phyloP scores from a whole-genome alignment of 2,888 invertebrate genomes.

The Strigamia crassipes region DNA sequence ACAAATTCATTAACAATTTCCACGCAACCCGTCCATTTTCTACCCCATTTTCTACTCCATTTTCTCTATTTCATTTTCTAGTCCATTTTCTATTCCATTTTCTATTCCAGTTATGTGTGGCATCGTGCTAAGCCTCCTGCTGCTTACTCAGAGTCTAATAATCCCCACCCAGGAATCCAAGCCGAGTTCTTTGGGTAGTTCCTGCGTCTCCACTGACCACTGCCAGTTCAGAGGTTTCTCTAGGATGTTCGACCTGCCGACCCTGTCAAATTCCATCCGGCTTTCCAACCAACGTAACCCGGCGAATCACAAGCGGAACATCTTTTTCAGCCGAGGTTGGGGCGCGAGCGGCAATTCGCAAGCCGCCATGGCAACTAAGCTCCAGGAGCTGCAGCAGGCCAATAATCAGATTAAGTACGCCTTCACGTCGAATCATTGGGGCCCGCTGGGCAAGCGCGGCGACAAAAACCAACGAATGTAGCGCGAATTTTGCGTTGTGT shows the following conservation, averaged over 20 bases:
- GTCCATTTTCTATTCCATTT: no score
- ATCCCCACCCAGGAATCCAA: no score
- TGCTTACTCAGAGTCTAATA: no score
- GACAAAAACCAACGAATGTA: no score
- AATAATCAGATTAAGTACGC: not conserved
- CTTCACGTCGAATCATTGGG: conserved; percentile 49
- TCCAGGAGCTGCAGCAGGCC: not conserved
- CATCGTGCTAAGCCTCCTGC: no score
- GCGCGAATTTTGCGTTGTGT: no score
- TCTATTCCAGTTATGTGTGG: no score
- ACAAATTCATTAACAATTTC: no score
- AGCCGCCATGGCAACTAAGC: not conserved
- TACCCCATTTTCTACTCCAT: no score
- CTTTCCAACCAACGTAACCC: not conserved
- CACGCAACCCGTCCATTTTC: no score
- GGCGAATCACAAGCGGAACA: not conserved
- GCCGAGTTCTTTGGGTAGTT: not conserved
- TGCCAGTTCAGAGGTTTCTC: not conserved
- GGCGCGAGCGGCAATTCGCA: conserved; percentile 46
- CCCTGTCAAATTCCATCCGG: not conserved
- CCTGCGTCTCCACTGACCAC: not conserved
- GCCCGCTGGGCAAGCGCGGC: conserved; percentile 46
- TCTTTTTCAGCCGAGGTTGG: conserved; percentile 49
- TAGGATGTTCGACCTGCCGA: not conserved
- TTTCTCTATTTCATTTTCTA: no score